Evolutionary conservation across 2,113 vertebrate species (phyloP), one percentile per base, ranked within the genome.

Genomic region (Sigmodon hispidus): DNA sequence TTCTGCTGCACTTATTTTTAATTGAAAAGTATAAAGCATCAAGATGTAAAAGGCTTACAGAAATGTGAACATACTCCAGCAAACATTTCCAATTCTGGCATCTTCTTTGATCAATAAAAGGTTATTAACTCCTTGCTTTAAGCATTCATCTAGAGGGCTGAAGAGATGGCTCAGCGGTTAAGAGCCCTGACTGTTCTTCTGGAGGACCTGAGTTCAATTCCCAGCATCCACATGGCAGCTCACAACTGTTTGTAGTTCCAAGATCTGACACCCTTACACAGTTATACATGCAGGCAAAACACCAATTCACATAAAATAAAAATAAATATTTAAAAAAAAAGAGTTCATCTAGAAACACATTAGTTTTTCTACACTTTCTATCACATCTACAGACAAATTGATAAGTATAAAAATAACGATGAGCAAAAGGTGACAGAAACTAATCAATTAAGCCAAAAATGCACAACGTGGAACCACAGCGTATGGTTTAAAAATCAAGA

Each of bases 1-100:
- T 52, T 65, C 95, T 87, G n/a, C 15, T 77, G n/a, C 90, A 55
- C 57, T 84, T 61, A 79, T 57, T 85, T 94, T 70, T 67, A n/a
- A 72, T 40, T 34, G 16, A 36, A 55, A 87, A 92, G 16, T 84
- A 36, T 12, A 75, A 80, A 63, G 17, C 19, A 86, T 45, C 26
- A 57, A 29, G 55, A 13, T 69, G 26, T 77, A 72, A 93, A 50
- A 88, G n/a, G n/a, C 11, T 79, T 87, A 6, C 19, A 22, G 24
- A 94, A 63, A 63, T 90, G 79, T 10, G 73, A 90, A 57, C 13
- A 80, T 15, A 69, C n/a, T 52, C 21, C 24, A 69, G 59, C 22
- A 85, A 93, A 81, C 57, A 70, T 85, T 48, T 73, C 40, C 24
- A 75, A 11, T 17, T 10, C 40, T 72, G 7, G 21, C 15, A 69